Base-by-base conservation (phyloP, 2,113 vertebrate species). In the Notiomystis cincta region DNA sequence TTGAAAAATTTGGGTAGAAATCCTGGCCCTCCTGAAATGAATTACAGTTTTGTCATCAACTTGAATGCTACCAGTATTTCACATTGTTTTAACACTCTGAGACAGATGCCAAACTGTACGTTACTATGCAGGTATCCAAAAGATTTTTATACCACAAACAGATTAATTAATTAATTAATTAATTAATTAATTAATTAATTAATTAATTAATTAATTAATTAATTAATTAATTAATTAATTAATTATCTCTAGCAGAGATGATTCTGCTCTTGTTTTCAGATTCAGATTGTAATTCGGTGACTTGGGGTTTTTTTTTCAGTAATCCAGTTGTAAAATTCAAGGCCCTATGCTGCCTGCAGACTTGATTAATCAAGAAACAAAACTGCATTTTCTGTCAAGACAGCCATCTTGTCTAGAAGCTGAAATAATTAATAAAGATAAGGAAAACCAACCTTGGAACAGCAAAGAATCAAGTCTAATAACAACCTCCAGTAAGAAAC, bases 391-490 rank as follows among this genome's bases (percentile, higher is more conserved):
- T 89, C 87, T 53, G 44, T 11, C 35, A 96, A 87, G 56, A 71
- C 65, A 89, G 42, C 44, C 64, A 78, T 67, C 69, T 86, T 75
- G 47, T 87, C 83, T 89, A 87, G 83, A 84, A 92, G 35, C 24
- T 64, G 64, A 91, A 78, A 28, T 84, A 95, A 96, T 93, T 94
- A 93, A 96, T 75, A 95, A 88, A 92, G 82, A 93, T 96, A 94
- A 95, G 60, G 89, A 83, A 56, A 93, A 89, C 44, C 42, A 95
- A 90, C 51, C 80, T 78, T 42, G 38, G 64, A 95, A 92, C 35
- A 89, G 82, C 72, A 94, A 95, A 60, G 67, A 15, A 2, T 54
- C 76, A 91, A 95, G 71, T 81, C 67, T 92, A 92, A 90, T 95
- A 94, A 87, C 48, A 96, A 92, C 67, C 92, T 93, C 42, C 83